Evolutionary conservation across 2,797 vertebrate species (phyloP), one percentile per base, ranked within the genome.

Genomic region (Enteromius paludinosus): DNA sequence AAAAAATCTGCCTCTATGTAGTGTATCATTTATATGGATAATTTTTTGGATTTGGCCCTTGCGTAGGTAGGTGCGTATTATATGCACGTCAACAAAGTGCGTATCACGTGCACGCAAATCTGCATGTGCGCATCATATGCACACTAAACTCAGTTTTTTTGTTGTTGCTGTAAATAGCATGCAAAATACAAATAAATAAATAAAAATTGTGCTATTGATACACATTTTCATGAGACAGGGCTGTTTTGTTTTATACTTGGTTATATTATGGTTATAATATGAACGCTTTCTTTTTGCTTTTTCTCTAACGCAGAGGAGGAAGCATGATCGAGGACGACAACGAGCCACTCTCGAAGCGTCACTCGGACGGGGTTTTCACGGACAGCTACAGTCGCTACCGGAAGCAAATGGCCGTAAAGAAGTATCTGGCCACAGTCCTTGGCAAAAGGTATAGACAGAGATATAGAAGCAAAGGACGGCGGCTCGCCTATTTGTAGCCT

Each of bases 391-490:
- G 98, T 92, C 98, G 97, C 93, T 99, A 99, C 94, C 92, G 98
- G 90, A 99, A 99, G 95, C 97, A 99, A 97, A 99, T 98, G 98
- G 98, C 98, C 86, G 98, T 99, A 91, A 98, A 97, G 96, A 99
- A 99, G 94, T 99, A 99, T 94, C 96, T 99, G 96, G 96, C 98
- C 41, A 97, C 98, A 0, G 97, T 99, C 92, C 95, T 99, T 89
- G 98, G 98, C 95, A 98, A 98, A 98, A 99, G 98, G 97, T 99
- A 99, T 96, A 99, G 97, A 97, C 98, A 99, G 95, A 98, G 97
- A 95, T 94, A 97, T 97, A 98, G 97, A 96, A 98, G 96, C 96
- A 98, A 98, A 97, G 97, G 98, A 96, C 97, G 97, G 91, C 95
- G 97, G 92, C 95, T 97, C 96, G 95, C 96, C 82, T 98, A 96